Evolutionary conservation across 2,113 vertebrate species (phyloP), one percentile per base, ranked within the genome.

Genomic region (Rhinopomastus cyanomelas): DNA sequence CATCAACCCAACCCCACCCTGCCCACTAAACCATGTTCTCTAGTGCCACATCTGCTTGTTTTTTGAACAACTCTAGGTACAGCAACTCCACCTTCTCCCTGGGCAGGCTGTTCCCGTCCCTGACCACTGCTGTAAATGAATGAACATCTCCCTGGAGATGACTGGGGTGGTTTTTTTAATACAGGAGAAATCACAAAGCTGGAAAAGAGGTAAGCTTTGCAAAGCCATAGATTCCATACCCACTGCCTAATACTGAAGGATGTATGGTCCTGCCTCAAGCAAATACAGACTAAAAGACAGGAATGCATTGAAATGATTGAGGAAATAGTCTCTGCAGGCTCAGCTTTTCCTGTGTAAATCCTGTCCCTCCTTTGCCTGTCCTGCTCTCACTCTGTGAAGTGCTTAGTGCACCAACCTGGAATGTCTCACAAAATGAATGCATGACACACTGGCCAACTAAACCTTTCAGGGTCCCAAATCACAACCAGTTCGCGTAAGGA

Each of bases 121-220:
- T 42, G 73, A 76, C 26, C 36, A 18, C 51, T 42, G 48, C 1
- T 87, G 37, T 62, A 53, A 81, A 37, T 2, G 36, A 84, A 73
- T 2, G 5, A 77, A 44, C 32, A 60, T 7, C 62, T 26, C 34
- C 27, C 44, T 20, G 42, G 26, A 59, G 0, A 74, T 26, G 13
- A 55, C 49, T 9, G 20, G 9, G 6, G 0, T 2, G 20, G 9
- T 5, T 0, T 2, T 42, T 88, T 66, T 8, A 26, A 39, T 20
- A 23, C 18, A 48, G 55, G 48, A 46, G 32, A 56, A 66, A 53
- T 44, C 36, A 53, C 14, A 68, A 53, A 39, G 37, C 76, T 55
- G 56, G 32, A 69, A 49, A 52, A 64, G 32, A 73, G 49, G 32
- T 16, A 30, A 77, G 53, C 5, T 22, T 68, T 29, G 60, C 25